phyloP scores from a whole-genome alignment of 2,797 vertebrate genomes.

The Rallus crepitans region DNA sequence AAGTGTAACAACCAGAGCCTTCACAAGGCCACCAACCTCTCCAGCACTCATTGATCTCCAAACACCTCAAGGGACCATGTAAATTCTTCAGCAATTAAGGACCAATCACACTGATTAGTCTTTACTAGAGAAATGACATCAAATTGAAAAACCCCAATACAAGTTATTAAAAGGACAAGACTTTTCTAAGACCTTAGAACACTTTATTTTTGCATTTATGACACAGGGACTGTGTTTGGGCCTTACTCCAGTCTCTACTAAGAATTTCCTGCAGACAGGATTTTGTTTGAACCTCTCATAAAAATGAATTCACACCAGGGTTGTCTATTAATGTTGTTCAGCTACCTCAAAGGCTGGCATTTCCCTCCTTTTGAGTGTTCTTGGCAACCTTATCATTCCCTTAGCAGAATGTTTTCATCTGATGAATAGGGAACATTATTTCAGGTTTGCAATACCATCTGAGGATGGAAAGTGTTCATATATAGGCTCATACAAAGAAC shows the following conservation, averaged over 20 bases:
- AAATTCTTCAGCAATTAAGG: neutral
- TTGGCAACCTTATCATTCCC: neutral
- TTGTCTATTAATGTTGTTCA: neutral
- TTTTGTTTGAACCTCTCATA: neutral
- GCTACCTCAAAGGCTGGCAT: neutral
- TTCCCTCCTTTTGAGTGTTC: neutral
- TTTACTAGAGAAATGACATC: neutral
- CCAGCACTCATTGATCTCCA: neutral
- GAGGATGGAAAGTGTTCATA: neutral
- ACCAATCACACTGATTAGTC: neutral
- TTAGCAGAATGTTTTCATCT: neutral
- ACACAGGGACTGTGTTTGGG: rapidly evolving
- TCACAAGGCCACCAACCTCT: neutral
- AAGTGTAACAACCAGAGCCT: neutral
- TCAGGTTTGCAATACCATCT: neutral
- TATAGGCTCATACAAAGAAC: neutral
- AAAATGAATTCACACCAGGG: neutral
- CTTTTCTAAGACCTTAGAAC: neutral
- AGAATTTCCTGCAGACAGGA: neutral
- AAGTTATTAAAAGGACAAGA: neutral
- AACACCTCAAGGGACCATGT: neutral
- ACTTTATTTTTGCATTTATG: neutral
- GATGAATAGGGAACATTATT: neutral
- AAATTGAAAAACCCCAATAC: neutral
- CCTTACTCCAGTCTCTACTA: neutral